These are phyloP conservation scores for Ptychadena robeensis DNA, from an alignment of 2,797 vertebrate genomes.

Conservation along the genomic window DNA sequence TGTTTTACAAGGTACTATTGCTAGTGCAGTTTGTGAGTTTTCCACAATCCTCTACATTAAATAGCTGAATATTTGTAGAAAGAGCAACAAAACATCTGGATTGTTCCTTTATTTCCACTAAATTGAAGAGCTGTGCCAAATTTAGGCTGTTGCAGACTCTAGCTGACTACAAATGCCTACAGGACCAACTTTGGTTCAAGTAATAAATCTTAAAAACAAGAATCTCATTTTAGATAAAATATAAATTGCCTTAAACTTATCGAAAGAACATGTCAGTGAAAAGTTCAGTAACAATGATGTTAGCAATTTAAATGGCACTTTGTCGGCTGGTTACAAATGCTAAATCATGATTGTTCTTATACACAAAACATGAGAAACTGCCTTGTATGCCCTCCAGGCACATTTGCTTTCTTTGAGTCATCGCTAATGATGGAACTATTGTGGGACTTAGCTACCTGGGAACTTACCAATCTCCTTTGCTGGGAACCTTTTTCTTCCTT, in stretches of 20 bases:
- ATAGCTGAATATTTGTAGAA: not conserved
- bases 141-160: slow-evolving; percentile 44
- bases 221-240: not conserved
- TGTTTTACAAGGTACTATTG: too few species aligned
- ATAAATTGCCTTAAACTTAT: not conserved
- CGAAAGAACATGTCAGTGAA: not conserved
- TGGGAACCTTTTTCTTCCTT: not conserved
- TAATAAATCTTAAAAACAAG: not conserved
- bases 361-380: slow-evolving; percentile 22
- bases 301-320: slow-evolving; percentile 5
- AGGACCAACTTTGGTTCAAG: slow-evolving; percentile 26
- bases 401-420: not conserved
- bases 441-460: slow-evolving; percentile 12
- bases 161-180: slow-evolving; percentile 49
- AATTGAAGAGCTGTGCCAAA: slow-evolving; percentile 34
- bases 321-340: not conserved
- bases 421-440: slow-evolving; percentile 13
- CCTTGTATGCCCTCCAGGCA: slow-evolving; percentile 7
- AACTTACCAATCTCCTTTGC: slow-evolving; percentile 9
- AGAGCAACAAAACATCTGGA: not conserved
- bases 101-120: slow-evolving; percentile 20
- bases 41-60: not conserved
- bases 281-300: not conserved
- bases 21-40: not conserved
- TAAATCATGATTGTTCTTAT: slow-evolving; percentile 4